Evolutionary conservation across 2,888 invertebrate genomes (phyloP).

Genomic region (Hyposoter didymator): DNA sequence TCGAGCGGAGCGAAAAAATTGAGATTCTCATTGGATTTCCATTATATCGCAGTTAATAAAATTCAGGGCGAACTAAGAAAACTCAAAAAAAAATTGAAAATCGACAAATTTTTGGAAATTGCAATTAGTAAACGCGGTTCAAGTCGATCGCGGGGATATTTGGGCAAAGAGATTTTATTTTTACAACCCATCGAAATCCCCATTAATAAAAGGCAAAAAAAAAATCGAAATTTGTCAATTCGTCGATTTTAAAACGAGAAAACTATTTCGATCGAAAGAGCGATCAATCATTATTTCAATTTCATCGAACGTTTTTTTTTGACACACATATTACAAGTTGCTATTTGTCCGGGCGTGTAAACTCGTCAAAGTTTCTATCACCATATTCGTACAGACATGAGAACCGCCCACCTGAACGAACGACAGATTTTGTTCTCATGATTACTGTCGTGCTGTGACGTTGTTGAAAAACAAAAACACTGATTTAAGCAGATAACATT

Average conservation of each 20-base stretch:
- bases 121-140: not conserved
- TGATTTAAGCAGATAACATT: slow-evolving; percentile 67
- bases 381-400: slow-evolving; percentile 32
- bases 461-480: slow-evolving; percentile 14
- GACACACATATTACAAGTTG: slow-evolving; percentile 8
- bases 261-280: not conserved
- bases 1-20: not conserved
- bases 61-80: not conserved
- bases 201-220: not conserved
- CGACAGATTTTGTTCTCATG: slow-evolving; percentile 62
- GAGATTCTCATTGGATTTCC: too few species aligned
- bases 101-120: not conserved
- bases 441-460: slow-evolving; percentile 43
- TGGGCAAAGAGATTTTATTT: not conserved
- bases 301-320: not conserved
- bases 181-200: not conserved
- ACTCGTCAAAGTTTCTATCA: slow-evolving; percentile 18
- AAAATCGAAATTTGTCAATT: not conserved
- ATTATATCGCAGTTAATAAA: too few species aligned
- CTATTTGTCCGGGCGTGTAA: slow-evolving; percentile 6
- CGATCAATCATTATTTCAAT: slow-evolving; percentile 11
- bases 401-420: slow-evolving; percentile 63
- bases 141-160: not conserved
- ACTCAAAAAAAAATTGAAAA: not conserved
- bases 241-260: not conserved